A percentile compares a stretch with the other conserved stretches of the same genome.
Evolutionary conservation across 2,113 vertebrate genomes (phyloP).

Genomic region (Maccullochella peelii): DNA sequence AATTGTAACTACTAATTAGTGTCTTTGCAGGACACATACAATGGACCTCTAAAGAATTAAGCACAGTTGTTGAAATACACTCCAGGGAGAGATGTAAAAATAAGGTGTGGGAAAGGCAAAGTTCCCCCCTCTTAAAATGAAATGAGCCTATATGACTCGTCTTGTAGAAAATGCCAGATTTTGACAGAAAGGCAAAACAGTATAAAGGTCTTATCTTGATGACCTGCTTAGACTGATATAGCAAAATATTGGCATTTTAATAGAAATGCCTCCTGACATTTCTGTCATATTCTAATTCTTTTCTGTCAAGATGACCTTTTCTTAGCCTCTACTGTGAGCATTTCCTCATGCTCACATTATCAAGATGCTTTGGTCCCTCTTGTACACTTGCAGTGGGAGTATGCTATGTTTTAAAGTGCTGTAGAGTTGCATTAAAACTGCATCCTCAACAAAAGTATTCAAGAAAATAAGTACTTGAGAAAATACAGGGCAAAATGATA

Average conservation of each 20-base stretch:
- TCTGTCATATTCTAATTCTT: conserved; percentile 79
- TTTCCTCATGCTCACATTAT: conserved; percentile 67
- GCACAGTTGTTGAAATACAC: background rate
- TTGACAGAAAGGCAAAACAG: conserved; percentile 75
- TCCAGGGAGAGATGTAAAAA: conserved; percentile 9
- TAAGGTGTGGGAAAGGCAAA: conserved; percentile 29
- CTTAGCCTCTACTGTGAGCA: conserved; percentile 68
- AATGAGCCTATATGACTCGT: conserved; percentile 33
- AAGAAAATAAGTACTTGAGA: background rate
- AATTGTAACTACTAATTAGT: conserved; percentile 22
- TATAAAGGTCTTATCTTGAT: conserved; percentile 80
- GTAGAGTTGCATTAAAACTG: conserved; percentile 2
- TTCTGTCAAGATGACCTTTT: conserved; percentile 81
- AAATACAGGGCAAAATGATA: background rate
- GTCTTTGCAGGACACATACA: background rate
- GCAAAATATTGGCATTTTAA: conserved; percentile 84
- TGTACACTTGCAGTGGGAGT: conserved; percentile 40
- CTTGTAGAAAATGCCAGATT: conserved; percentile 74
- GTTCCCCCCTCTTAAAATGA: conserved; percentile 33
- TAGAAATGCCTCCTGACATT: conserved; percentile 82
- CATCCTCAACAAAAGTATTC: background rate
- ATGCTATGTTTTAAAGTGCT: conserved; percentile 5
- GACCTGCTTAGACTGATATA: conserved; percentile 79
- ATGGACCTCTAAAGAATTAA: conserved; percentile 3
- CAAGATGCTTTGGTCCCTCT: conserved; percentile 63